Evolutionary conservation across 2,888 invertebrate genomes (phyloP), one percentile per base, ranked within the genome.

Genomic region (Aleiodes leptofemur): DNA sequence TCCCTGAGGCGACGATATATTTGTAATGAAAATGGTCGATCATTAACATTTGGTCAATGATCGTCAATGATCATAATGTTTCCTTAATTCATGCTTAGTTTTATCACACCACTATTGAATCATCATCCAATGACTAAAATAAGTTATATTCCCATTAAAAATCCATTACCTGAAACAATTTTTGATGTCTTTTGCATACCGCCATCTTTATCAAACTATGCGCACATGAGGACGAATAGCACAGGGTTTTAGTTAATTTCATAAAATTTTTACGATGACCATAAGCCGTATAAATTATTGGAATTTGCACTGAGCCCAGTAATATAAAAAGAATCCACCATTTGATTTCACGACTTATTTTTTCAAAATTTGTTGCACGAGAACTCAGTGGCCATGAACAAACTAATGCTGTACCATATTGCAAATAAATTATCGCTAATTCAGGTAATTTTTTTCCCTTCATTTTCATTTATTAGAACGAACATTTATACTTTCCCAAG

Each of bases 141-240:
- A 23, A 23, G 23, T 23, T 9, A 16, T 38, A 16, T n/a, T 43
- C 38, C 61, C 61, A 61, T 23, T 1, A n/a, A 8, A n/a, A 23
- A 4, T 0, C 14, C 61, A 6, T 16, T 16, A 51, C 77, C 77
- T 76, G 71, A 9, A 64, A 73, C 56, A 61, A 55, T 13, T 61
- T 9, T 4, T 56, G 50, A 43, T 74, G 34, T 14, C 68, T 2
- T 56, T 61, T 73, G 23, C 61, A 76, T 6, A 78, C 51, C 3
- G 73, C 48, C 77, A 78, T 78, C 13, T 78, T 78, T 11, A 64
- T 64, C 0, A 48, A 48, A 9, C 5, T n/a, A 14, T 64, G 64
- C 7, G 48, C 43, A 4, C 43, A 7, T 14, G 64, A 43, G 0
- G 64, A 8, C 3, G 43, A 14, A 13, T 48, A 64, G 11, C 64